These are phyloP conservation scores for Linyphia triangularis DNA, from an alignment of 2,888 invertebrate species.

Conservation along the genomic window DNA sequence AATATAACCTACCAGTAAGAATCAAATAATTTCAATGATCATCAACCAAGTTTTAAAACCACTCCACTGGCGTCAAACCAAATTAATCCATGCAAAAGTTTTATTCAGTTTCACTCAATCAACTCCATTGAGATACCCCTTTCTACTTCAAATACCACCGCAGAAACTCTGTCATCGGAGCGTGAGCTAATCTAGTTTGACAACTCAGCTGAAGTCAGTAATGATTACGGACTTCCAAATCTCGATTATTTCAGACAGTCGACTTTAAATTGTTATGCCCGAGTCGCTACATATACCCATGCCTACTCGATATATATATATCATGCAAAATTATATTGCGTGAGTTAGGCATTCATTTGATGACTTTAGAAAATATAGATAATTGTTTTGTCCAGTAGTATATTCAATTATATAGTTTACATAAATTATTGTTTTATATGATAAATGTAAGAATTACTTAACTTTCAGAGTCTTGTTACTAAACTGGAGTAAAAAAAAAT, in stretches of 20 bases:
- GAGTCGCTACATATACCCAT: not conserved
- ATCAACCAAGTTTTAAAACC: not conserved
- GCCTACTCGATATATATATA: no score
- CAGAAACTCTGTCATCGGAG: not conserved
- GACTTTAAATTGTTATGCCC: not conserved
- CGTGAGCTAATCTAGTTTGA: conserved; percentile 1
- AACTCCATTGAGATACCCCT: not conserved
- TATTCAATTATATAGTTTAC: no score
- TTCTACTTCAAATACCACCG: not conserved
- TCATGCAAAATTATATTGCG: no score
- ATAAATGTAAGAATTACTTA: no score
- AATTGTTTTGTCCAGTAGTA: no score
- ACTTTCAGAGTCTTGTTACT: no score
- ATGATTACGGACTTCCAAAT: conserved; percentile 3
- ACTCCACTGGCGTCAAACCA: not conserved
- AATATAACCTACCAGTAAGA: not conserved
- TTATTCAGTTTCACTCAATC: not conserved
- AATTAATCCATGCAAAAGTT: not conserved
- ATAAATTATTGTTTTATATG: no score
- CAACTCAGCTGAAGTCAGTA: conserved; percentile 4
- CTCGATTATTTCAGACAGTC: conserved; percentile 5
- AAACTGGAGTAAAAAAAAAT: no score
- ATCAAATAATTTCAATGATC: not conserved
- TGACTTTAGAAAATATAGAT: no score
- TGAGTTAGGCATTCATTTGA: no score